Evolutionary conservation across 2,797 vertebrate genomes (phyloP).

Genomic region (Coregonus sp.): DNA sequence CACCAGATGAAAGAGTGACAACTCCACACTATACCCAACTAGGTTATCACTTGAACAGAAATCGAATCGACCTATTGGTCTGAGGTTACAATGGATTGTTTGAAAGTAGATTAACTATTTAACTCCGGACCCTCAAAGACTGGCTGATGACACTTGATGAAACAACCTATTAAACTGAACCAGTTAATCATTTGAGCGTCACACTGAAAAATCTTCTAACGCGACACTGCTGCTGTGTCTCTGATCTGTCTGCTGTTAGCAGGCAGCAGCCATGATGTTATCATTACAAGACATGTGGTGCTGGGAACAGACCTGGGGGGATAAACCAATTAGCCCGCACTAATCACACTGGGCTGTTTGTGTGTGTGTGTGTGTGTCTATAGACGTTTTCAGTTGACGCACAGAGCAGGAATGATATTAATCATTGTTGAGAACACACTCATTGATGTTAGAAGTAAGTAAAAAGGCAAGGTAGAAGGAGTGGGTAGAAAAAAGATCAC

Average conservation of each 20-base stretch:
- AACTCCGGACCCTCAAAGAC: no score
- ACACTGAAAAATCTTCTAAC: neutral
- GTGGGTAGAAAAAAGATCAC: neutral
- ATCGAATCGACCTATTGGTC: neutral
- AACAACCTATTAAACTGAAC: neutral
- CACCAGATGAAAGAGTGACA: slow-evolving; percentile 13
- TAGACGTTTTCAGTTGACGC: neutral
- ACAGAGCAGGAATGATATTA: neutral
- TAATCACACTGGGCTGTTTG: slow-evolving; percentile 6
- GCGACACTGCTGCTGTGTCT: neutral
- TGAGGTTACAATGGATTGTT: neutral
- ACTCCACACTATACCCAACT: neutral
- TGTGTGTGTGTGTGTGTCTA: neutral
- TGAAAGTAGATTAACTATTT: no score
- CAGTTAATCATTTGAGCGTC: neutral
- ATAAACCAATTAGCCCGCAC: slow-evolving; percentile 12
- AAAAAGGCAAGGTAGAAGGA: neutral
- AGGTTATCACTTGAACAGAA: neutral
- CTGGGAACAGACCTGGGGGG: slow-evolving; percentile 6
- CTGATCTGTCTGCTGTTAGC: neutral
- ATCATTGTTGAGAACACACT: neutral
- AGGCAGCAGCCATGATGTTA: slow-evolving; percentile 8
- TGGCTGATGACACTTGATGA: neutral
- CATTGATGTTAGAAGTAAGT: neutral
- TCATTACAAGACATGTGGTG: neutral